phyloP scores from a whole-genome alignment of 2,888 invertebrate species.

The Chalcis sispes region DNA sequence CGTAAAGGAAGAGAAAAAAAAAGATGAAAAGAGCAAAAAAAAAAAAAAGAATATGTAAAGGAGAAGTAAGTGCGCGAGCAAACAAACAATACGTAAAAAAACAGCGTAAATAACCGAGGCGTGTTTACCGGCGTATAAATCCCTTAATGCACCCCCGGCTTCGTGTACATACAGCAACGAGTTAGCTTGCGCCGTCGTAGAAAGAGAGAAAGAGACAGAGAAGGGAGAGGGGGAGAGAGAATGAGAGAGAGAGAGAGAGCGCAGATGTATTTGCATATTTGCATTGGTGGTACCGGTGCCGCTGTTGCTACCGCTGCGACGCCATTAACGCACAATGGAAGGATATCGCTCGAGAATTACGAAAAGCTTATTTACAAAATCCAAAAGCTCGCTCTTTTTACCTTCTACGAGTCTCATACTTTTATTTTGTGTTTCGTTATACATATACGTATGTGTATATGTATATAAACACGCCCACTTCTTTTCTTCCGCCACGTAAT shows the following conservation, averaged over 20 bases:
- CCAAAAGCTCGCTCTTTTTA: constrained; percentile 43
- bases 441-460: background rate
- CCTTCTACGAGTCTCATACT: constrained; percentile 33
- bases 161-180: constrained; percentile 14
- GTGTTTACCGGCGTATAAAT: constrained; percentile 57
- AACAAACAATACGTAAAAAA: constrained; percentile 48
- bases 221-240: background rate
- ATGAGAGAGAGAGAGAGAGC: background rate
- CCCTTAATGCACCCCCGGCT: constrained; percentile 57
- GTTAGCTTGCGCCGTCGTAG: background rate
- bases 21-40: constrained; percentile 10
- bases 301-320: constrained; percentile 54
- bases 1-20: constrained; percentile 9
- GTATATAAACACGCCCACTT: background rate
- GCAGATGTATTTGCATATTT: constrained; percentile 59
- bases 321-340: constrained; percentile 59
- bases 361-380: constrained; percentile 54
- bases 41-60: background rate
- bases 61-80: background rate
- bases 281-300: constrained; percentile 48
- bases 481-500: background rate
- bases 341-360: constrained; percentile 57
- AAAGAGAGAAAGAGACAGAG: background rate
- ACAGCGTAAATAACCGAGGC: constrained; percentile 54
- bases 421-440: constrained; percentile 12